A percentile compares a stretch with the other conserved stretches of the same genome.
Evolutionary conservation across 2,797 vertebrate genomes (phyloP).

Genomic region (Neosilurus mollespiculum): DNA sequence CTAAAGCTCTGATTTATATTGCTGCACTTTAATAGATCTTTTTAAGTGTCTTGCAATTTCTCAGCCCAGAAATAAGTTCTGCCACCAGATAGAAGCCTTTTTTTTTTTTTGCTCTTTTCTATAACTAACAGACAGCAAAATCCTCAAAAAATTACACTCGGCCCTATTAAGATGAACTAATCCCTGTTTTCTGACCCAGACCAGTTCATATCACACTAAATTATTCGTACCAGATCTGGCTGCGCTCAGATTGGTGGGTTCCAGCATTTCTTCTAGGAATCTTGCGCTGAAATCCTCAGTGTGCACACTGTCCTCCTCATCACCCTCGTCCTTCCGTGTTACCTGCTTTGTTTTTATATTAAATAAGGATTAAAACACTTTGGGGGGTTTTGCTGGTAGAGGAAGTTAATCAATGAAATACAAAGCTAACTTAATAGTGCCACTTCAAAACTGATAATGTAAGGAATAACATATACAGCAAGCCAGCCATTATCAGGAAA

Average conservation of each 20-base stretch:
- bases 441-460: not conserved
- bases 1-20: not conserved
- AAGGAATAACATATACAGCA: no score
- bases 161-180: not conserved
- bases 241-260: slow-evolving; percentile 42
- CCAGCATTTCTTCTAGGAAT: slow-evolving; percentile 74
- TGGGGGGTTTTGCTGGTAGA: not conserved
- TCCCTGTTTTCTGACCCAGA: not conserved
- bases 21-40: not conserved
- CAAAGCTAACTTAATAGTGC: not conserved
- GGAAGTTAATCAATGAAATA: not conserved
- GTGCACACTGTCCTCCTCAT: slow-evolving; percentile 70
- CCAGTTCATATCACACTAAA: not conserved
- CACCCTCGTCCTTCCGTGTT: slow-evolving; percentile 43
- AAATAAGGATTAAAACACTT: not conserved
- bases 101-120: not conserved
- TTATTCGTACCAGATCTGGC: slow-evolving; percentile 3
- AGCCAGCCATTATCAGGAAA: no score
- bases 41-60: not conserved
- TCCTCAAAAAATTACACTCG: not conserved
- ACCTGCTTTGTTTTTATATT: slow-evolving; percentile 6
- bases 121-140: not conserved
- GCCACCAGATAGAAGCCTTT: not conserved
- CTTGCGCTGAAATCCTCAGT: slow-evolving; percentile 76
- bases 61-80: not conserved